Conservation (phyloP, 2,888 invertebrate genomes). For the Mactromeris polynyma region DNA sequence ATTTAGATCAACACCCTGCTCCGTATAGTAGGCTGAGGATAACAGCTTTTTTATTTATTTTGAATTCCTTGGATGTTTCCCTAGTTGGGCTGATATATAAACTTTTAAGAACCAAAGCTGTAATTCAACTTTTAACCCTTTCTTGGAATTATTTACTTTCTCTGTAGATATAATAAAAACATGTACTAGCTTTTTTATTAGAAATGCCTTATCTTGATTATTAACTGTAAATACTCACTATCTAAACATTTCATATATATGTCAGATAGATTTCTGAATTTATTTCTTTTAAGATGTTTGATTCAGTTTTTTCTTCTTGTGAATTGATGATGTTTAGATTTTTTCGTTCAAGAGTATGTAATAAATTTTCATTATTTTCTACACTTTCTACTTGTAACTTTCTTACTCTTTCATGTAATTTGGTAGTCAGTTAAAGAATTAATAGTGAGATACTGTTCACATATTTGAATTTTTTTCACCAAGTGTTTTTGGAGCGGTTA, state of each 20-base stretch:
- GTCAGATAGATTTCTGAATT: not conserved
- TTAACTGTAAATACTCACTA: not conserved
- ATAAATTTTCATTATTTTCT: conserved; percentile 5
- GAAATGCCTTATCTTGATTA: not conserved
- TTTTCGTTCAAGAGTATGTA: not conserved
- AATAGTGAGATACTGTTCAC: not conserved
- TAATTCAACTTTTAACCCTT: no score
- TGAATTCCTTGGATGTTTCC: no score
- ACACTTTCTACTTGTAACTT: not conserved
- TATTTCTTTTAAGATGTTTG: not conserved
- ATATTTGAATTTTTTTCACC: not conserved
- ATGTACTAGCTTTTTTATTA: no score
- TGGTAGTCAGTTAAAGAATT: not conserved
- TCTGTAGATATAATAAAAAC: no score
- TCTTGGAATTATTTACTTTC: no score
- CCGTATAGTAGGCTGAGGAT: no score
- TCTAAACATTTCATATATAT: not conserved
- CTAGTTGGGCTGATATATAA: no score
- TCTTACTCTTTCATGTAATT: not conserved
- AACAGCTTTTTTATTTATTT: no score
- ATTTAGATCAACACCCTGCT: no score
- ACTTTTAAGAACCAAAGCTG: no score
- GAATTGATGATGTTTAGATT: not conserved
- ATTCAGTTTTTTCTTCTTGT: not conserved
- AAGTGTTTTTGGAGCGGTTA: not conserved